Evolutionary conservation across 1,140 invertebrate genomes (phyloP).

Genomic region (Gryllus bimaculatus): DNA sequence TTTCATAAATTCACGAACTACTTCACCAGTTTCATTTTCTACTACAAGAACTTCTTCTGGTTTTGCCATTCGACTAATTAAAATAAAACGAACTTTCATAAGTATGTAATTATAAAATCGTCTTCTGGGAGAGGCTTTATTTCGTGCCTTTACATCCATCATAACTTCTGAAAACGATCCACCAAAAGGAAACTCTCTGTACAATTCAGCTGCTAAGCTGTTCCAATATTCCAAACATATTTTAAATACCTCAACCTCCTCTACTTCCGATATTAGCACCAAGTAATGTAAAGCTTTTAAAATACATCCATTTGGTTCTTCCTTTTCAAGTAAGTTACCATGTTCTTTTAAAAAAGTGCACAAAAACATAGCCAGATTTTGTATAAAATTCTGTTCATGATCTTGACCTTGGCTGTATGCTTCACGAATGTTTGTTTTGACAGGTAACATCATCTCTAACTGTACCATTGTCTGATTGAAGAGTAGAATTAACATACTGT

Average conservation of each 20-base stretch:
- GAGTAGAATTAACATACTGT: constrained; percentile 81
- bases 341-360: constrained; percentile 97
- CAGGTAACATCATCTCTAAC: constrained; percentile 80
- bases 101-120: constrained; percentile 70
- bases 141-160: constrained; percentile 33
- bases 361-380: constrained; percentile 94
- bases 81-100: constrained; percentile 88
- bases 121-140: constrained; percentile 41
- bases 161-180: constrained; percentile 32
- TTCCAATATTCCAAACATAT: constrained; percentile 99
- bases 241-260: constrained; percentile 99
- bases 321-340: constrained; percentile 75
- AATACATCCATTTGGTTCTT: constrained; percentile 57
- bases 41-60: constrained; percentile 99
- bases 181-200: constrained; percentile 59
- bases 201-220: constrained; percentile 80
- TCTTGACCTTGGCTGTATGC: constrained; percentile 88
- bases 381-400: constrained; percentile 98
- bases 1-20: constrained; percentile 99
- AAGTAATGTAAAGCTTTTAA: constrained; percentile 84
- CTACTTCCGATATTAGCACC: constrained; percentile 94
- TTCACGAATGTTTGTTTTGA: constrained; percentile 83
- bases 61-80: constrained; percentile 99
- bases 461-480: constrained; percentile 87
- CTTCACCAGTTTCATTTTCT: constrained; percentile 99